phyloP scores from a whole-genome alignment of 2,797 vertebrate genomes.

The Clarias fuscus region DNA sequence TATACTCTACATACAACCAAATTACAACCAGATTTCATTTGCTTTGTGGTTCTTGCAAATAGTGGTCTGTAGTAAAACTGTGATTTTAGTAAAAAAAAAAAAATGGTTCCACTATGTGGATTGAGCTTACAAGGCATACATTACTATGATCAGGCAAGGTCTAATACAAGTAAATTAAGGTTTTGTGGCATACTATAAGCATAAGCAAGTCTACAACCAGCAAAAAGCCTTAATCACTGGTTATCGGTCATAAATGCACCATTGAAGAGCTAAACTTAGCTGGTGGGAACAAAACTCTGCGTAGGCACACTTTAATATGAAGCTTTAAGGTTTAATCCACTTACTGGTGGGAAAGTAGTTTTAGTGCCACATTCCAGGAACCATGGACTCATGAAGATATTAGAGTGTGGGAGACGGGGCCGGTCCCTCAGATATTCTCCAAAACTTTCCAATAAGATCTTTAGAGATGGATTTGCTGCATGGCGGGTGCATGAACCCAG shows the following conservation, averaged over 20 bases:
- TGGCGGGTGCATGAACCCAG: conserved; percentile 63
- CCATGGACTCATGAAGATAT: conserved; percentile 71
- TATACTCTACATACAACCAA: background rate
- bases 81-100: background rate
- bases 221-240: conserved; percentile 19
- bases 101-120: background rate
- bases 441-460: conserved; percentile 73
- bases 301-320: conserved; percentile 73
- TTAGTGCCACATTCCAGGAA: conserved; percentile 74
- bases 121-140: background rate
- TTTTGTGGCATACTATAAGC: background rate
- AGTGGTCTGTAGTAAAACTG: background rate
- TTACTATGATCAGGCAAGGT: background rate
- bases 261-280: conserved; percentile 65
- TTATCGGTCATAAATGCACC: conserved; percentile 47
- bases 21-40: background rate
- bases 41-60: background rate
- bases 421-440: conserved; percentile 58
- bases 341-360: conserved; percentile 81
- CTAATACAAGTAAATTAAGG: background rate
- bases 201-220: conserved; percentile 21
- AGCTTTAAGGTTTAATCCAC: conserved; percentile 80
- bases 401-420: conserved; percentile 55
- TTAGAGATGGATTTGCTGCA: conserved; percentile 57
- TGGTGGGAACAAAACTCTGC: conserved; percentile 64